Base-by-base conservation (phyloP, 2,888 invertebrate species). In the Calameuta idolon region DNA sequence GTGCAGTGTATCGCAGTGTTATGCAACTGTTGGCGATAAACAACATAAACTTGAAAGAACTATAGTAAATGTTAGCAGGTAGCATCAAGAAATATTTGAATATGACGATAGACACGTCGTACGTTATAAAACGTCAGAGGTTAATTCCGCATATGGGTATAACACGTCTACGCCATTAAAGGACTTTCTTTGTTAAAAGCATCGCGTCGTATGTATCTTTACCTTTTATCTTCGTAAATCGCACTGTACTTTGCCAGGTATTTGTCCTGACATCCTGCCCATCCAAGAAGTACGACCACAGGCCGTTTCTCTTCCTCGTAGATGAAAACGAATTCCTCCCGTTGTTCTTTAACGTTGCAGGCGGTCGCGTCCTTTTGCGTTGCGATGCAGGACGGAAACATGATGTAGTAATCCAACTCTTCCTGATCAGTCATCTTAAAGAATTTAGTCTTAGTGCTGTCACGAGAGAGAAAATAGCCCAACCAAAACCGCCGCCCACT, bases 211-310 rank as follows among this genome's bases (percentile, higher is more conserved):
- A 40, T 23, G 40, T 9, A 23, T 40, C 23, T 23, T 76, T 73
- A 96, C 96, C 96, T 95, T 86, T 94, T 93, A 79, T 95, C 94
- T 87, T 96, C 95, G 88, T 96, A 96, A 80, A 96, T 95, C 85
- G 95, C 94, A 74, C 96, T 95, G 91, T 96, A 96, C 89, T 96
- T 96, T 84, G 95, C 94, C 77, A 96, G 91, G 90, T 96, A 95
- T 87, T 95, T 94, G 90, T 96, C 96, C 89, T 95, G 93, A 89
- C 96, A 96, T 69, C 96, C 96, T 75, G 96, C 95, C 96, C 96
- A 96, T 68, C 96, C 96, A 81, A 96, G 93, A 81, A 96, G 91
- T 80, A 95, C 91, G 40, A 96, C 94, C 75, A 96, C 94, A 69
- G 96, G 95, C 84, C 94, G 92, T 88, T 94, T 94, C 73, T 93